phyloP scores from a whole-genome alignment of 2,113 vertebrate species.

The Vulpes vulpes region DNA sequence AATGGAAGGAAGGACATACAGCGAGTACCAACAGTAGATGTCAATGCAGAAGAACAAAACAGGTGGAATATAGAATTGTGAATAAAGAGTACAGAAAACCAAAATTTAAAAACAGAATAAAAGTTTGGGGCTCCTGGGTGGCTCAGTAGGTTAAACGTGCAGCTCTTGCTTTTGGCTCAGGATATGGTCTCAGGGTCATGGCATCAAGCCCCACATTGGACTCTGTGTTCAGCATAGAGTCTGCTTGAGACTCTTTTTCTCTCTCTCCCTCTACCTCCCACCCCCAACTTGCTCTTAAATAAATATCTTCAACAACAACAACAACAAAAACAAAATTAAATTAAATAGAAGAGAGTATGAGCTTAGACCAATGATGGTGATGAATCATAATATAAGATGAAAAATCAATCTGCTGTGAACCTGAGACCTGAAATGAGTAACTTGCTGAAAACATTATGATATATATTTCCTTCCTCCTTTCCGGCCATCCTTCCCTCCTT shows the following conservation, averaged over 20 bases:
- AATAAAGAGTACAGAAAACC: not conserved
- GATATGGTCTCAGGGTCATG: not conserved
- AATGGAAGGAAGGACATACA: not conserved
- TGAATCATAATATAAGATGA: not conserved
- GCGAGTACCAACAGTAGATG: not conserved
- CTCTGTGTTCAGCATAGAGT: not conserved
- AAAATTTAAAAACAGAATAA: not conserved
- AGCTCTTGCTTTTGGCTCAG: not conserved
- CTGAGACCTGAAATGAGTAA: not conserved
- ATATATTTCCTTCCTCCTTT: not conserved
- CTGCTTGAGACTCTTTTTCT: not conserved
- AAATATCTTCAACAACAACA: too few species aligned
- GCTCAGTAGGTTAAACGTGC: not conserved
- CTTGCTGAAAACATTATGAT: not conserved
- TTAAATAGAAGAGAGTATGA: not conserved
- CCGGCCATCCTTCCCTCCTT: not conserved
- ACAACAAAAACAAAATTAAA: not conserved
- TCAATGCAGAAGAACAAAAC: not conserved
- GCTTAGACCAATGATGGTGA: not conserved
- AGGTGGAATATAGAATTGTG: not conserved
- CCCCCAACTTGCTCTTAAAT: not conserved
- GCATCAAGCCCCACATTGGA: not conserved
- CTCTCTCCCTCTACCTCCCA: not conserved
- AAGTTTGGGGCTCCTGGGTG: not conserved
- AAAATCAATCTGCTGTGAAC: not conserved